These are phyloP conservation scores for Mirounga angustirostris DNA, from an alignment of 2,113 vertebrate species.

Conservation along the genomic window DNA sequence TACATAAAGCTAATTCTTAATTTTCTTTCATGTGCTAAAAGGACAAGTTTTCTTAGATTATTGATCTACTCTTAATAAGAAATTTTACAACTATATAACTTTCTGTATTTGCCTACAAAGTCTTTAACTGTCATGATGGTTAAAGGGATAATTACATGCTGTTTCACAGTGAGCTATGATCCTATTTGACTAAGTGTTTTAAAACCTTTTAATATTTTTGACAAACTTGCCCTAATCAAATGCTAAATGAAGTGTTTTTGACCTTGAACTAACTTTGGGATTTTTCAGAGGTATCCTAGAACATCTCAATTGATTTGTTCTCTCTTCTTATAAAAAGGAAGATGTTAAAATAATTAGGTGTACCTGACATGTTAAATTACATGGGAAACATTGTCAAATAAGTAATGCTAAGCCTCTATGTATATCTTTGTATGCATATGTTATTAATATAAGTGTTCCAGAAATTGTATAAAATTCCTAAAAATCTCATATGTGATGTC, in stretches of 20 bases:
- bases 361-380: neutral
- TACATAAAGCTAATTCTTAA: neutral
- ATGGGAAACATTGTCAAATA: neutral
- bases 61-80: neutral
- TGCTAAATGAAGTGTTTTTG: neutral
- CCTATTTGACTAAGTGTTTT: neutral
- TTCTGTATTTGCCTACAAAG: neutral
- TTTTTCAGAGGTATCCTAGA: neutral
- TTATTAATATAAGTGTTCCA: neutral
- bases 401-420: neutral
- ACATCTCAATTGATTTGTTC: neutral
- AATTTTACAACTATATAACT: neutral
- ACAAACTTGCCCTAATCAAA: neutral
- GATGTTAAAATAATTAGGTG: neutral
- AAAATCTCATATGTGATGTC: neutral
- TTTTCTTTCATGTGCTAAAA: neutral
- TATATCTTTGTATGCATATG: neutral
- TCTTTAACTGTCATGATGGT: neutral
- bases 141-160: neutral
- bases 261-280: neutral
- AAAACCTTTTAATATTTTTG: neutral
- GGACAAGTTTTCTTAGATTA: neutral
- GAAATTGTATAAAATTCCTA: neutral
- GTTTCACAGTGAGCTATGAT: neutral
- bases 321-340: neutral